phyloP scores from a whole-genome alignment of 1,140 invertebrate species.

The Leptopilina boulardi region DNA sequence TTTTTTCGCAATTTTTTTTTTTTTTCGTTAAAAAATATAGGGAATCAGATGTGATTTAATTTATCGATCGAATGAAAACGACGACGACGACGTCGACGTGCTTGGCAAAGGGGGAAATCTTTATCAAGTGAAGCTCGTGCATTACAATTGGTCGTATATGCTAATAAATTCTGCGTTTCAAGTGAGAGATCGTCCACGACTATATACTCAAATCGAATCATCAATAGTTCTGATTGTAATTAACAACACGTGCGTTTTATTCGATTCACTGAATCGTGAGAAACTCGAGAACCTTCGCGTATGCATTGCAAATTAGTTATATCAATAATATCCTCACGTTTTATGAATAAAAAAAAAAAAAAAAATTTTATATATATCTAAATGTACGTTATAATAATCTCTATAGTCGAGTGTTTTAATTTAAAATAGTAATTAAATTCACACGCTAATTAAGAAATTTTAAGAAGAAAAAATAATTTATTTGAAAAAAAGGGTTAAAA shows the following conservation, averaged over 20 bases:
- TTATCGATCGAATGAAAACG: constrained; percentile 3
- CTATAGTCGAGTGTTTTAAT: neutral
- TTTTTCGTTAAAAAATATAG: neutral
- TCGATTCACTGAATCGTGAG: constrained; percentile 16
- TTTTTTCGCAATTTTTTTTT: neutral
- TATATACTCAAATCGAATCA: constrained; percentile 29
- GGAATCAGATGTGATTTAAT: constrained; percentile 1
- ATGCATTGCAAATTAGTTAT: neutral
- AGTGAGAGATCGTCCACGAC: neutral
- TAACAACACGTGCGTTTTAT: constrained; percentile 15
- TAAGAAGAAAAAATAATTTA: too few relatives aligned
- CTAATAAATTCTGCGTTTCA: constrained; percentile 49
- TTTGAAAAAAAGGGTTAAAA: too few relatives aligned
- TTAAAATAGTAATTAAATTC: too few relatives aligned
- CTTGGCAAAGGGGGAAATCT: constrained; percentile 13
- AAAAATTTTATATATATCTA: constrained; percentile 17
- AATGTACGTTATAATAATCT: too few relatives aligned
- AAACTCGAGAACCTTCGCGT: neutral
- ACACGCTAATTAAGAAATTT: too few relatives aligned
- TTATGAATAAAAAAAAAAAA: constrained; percentile 34
- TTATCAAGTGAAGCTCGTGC: constrained; percentile 20
- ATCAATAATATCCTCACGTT: neutral
- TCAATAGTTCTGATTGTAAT: constrained; percentile 25
- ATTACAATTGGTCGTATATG: constrained; percentile 54
- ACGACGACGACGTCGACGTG: constrained; percentile 34